Evolutionary conservation across 2,888 invertebrate species (phyloP), one percentile per base, ranked within the genome.

Genomic region (Eupithecia centaureata): DNA sequence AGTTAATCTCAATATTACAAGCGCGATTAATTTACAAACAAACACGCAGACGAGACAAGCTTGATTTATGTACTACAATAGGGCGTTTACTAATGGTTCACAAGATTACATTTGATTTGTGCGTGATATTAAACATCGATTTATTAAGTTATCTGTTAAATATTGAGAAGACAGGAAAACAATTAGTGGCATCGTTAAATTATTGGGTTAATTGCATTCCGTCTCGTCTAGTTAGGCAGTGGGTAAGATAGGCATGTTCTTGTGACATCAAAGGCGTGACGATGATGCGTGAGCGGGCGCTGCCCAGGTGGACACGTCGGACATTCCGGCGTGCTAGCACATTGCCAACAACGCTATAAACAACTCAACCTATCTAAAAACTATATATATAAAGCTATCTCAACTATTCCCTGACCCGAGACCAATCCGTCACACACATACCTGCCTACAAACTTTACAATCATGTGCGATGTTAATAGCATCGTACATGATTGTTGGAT

Each of bases 281-380:
- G 83, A 84, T 82, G 73, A 81, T 79, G 82, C 76, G 79, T 58
- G 61, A 77, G 81, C 82, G 85, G 82, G 82, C 82, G 85, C 85
- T 79, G 79, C 70, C 87, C 91, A 91, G 91, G 89, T 91, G 89
- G 86, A 87, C 85, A 81, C 76, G 81, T 83, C 78, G 77, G 82
- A 79, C 81, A 84, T 85, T 82, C 84, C 82, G 75, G 85, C 84
- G 81, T 77, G 77, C 79, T 77, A 76, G 74, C 72, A 72, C 79
- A 78, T 74, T 86, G 88, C 86, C 87, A 87, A 86, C 83, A 80
- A 81, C 81, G 77, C 82, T 82, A 82, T 38, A 80, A 81, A 81
- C 79, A 79, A 80, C 83, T 74, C 75, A 69, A 76, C 76, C n/a
- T n/a, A n/a, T n/a, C n/a, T n/a, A n/a, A n/a, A n/a, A n/a, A n/a